Conservation (phyloP, 2,113 vertebrate species). For the Percopsis transmontana region DNA sequence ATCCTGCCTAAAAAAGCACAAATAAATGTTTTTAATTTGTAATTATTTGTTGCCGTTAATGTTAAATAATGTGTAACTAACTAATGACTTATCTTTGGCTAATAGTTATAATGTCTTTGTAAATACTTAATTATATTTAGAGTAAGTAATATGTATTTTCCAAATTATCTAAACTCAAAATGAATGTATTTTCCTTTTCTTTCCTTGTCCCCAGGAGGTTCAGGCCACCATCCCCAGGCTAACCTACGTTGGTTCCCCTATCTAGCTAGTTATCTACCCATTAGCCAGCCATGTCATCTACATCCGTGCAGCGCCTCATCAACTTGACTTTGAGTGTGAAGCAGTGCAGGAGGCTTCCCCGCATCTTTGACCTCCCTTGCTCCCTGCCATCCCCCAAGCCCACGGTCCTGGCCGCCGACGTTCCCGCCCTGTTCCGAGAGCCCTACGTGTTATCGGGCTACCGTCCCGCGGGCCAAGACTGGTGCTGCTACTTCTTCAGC, state of each 20-base stretch:
- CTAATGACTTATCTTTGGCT: too few relatives aligned
- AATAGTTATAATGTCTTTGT: background rate
- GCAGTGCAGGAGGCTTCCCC: constrained; percentile 81
- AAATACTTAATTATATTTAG: too few relatives aligned
- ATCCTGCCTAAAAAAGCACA: too few relatives aligned
- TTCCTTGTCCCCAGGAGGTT: background rate
- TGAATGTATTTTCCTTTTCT: background rate
- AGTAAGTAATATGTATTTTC: too few relatives aligned
- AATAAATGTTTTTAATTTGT: too few relatives aligned
- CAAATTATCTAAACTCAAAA: too few relatives aligned
- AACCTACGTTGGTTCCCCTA: background rate
- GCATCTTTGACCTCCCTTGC: constrained; percentile 76
- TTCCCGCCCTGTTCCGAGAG: constrained; percentile 86
- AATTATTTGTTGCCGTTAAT: too few relatives aligned
- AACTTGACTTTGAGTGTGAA: constrained; percentile 81
- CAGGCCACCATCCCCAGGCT: too few relatives aligned
- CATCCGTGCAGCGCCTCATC: constrained; percentile 78
- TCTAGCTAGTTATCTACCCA: background rate
- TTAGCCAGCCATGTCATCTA: constrained; percentile 50
- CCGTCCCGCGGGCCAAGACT: constrained; percentile 81
- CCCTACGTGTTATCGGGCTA: constrained; percentile 87
- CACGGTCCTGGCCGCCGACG: constrained; percentile 80
- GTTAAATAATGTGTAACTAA: too few relatives aligned
- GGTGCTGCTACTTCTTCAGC: constrained; percentile 87
- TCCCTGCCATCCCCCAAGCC: constrained; percentile 75